Base-by-base conservation (phyloP, 1,140 invertebrate genomes). In the Hylyphantes graminicola region DNA sequence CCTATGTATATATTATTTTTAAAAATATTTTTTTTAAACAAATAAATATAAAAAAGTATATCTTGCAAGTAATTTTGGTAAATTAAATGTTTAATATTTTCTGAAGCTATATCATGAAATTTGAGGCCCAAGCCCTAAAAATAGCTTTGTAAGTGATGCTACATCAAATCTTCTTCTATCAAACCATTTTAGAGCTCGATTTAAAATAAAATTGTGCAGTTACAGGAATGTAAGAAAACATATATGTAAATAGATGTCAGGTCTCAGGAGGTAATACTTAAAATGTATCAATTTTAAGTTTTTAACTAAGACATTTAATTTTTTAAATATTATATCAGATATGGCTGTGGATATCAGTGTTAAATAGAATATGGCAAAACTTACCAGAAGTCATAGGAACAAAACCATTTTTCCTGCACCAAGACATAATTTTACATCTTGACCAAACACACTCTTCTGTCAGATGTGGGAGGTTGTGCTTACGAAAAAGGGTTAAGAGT, bases 351-450 rank as follows among this genome's bases (percentile, higher is more conserved):
- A 15, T 61, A 15, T 35, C 35, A 35, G 35, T 35, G 35, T 35
- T 35, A 35, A 1, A 2, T n/a, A 65, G 15, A 50, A 50, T 21
- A 64, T 13, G 64, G 51, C 19, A 76, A 65, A 15, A 73, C 68
- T 87, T 87, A 81, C 79, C 79, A 55, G 79, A 19, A 8, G n/a
- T 21, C 79, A 81, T 73, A 48, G 89, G 89, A 74, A 87, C 91
- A 68, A 90, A 91, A 2, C 90, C 90, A 85, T 92, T 90, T 21
- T 90, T 85, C 85, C 91, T 89, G 68, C 91, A 89, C 91, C 91
- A 92, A 4, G 88, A 86, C 63, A 92, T 88, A 68, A 92, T 91
- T 85, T 91, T 90, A 86, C 90, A 91, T 0, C 90, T 87, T 7
- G 88, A 90, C 91, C 91, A 92, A 15, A 90, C 77, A 78, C n/a